These are phyloP conservation scores for Meteorus cinctellus DNA, from an alignment of 2,888 invertebrate species.

Conservation along the genomic window DNA sequence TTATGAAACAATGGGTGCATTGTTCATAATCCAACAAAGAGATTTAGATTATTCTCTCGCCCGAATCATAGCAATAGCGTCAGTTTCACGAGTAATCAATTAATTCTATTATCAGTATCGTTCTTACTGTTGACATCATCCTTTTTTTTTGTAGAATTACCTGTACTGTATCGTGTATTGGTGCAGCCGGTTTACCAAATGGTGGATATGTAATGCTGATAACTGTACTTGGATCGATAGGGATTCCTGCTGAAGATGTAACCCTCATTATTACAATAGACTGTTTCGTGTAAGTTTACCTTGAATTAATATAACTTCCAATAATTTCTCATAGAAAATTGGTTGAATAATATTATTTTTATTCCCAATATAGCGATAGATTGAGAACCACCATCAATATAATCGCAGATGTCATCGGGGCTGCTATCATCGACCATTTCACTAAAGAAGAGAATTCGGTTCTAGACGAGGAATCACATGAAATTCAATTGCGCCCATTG, in stretches of 20 bases:
- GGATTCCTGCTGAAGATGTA: constrained; percentile 91
- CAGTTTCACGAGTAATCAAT: constrained; percentile 55
- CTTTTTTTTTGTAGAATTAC: constrained; percentile 81
- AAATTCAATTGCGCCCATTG: neutral
- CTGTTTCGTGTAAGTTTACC: constrained; percentile 87
- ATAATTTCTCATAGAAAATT: constrained; percentile 28
- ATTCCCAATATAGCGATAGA: constrained; percentile 62
- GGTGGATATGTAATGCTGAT: constrained; percentile 97
- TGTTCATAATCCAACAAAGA: constrained; percentile 96
- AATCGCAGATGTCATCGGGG: constrained; percentile 66
- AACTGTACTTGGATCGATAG: constrained; percentile 94
- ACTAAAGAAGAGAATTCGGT: constrained; percentile 29
- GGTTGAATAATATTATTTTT: neutral
- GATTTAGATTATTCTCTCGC: constrained; percentile 88
- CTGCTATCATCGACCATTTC: constrained; percentile 63
- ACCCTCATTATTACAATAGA: constrained; percentile 93
- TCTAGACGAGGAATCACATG: constrained; percentile 20
- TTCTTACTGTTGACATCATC: neutral
- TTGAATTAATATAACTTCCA: constrained; percentile 3
- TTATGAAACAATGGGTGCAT: constrained; percentile 98
- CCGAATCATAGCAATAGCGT: constrained; percentile 94
- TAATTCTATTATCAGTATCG: constrained; percentile 5
- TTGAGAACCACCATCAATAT: constrained; percentile 68
- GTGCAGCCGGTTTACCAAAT: constrained; percentile 97
- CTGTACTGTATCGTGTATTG: constrained; percentile 97